Percentiles rank a stretch among this genome's conserved stretches.
Conservation (phyloP, 2,113 vertebrate genomes). For the Bettongia penicillata region DNA sequence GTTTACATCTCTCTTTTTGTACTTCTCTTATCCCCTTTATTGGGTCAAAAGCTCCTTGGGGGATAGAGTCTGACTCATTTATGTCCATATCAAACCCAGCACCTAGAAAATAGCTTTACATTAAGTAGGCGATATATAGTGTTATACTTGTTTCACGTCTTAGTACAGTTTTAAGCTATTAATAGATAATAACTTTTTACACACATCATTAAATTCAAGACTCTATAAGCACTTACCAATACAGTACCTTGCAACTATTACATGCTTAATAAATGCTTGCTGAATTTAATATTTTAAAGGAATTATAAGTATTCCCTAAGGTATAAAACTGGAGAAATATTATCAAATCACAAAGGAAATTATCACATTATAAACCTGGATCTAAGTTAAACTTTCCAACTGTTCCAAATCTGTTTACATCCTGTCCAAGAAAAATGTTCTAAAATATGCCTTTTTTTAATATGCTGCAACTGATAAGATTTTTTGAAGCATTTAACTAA, state of each 20-base stretch:
- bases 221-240: neutral
- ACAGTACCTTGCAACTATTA: neutral
- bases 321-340: conserved; percentile 73
- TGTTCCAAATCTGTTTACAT: conserved; percentile 70
- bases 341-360: conserved; percentile 79
- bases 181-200: neutral
- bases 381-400: conserved; percentile 68
- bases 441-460: conserved; percentile 73
- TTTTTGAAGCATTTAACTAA: conserved; percentile 63
- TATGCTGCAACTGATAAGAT: conserved; percentile 75
- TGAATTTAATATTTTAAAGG: conserved; percentile 1
- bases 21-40: neutral
- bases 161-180: neutral
- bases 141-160: neutral
- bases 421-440: conserved; percentile 76
- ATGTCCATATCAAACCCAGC: neutral
- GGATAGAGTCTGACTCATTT: neutral
- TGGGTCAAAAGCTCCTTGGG: neutral
- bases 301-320: conserved; percentile 41
- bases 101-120: neutral
- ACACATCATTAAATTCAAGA: neutral
- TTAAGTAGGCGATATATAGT: neutral
- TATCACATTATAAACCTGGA: conserved; percentile 73
- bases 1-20: neutral
- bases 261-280: neutral